These are phyloP conservation scores for Heliconius hortense DNA, from an alignment of 2,888 invertebrate species.

Conservation along the genomic window DNA sequence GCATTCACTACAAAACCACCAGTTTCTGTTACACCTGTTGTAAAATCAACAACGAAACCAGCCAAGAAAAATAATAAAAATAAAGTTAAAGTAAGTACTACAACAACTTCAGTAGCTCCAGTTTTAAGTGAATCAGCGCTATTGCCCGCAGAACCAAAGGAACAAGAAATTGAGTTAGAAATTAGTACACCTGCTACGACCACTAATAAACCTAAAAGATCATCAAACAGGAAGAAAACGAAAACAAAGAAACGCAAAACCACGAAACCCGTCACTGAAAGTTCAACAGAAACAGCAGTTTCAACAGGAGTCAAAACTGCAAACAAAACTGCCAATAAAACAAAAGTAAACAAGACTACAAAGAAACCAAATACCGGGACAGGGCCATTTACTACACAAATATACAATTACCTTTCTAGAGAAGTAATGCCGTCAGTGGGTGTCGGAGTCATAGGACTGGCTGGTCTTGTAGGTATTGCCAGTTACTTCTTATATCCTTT, in stretches of 20 bases:
- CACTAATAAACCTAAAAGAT: slow-evolving; percentile 76
- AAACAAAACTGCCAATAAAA: slow-evolving; percentile 76
- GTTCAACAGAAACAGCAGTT: slow-evolving; percentile 57
- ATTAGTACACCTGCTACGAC: slow-evolving; percentile 72
- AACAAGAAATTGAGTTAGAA: slow-evolving; percentile 77
- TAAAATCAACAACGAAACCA: slow-evolving; percentile 62
- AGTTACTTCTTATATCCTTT: slow-evolving; percentile 90
- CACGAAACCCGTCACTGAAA: slow-evolving; percentile 64
- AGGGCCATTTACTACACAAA: slow-evolving; percentile 86
- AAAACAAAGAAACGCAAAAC: slow-evolving; percentile 84
- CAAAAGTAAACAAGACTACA: slow-evolving; percentile 61
- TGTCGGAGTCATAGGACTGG: slow-evolving; percentile 87
- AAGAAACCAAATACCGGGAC: slow-evolving; percentile 70
- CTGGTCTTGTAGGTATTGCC: slow-evolving; percentile 88
- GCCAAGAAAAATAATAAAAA: slow-evolving; percentile 72
- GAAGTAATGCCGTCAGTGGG: slow-evolving; percentile 92
- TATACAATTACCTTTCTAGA: slow-evolving; percentile 89
- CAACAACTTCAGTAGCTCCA: slow-evolving; percentile 49
- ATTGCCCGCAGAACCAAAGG: slow-evolving; percentile 74
- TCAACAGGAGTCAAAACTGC: slow-evolving; percentile 76
- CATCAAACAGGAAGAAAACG: slow-evolving; percentile 75
- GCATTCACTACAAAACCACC: slow-evolving; percentile 55
- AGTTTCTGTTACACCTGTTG: slow-evolving; percentile 46
- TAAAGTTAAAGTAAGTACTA: slow-evolving; percentile 58
- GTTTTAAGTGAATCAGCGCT: slow-evolving; percentile 65